Conservation (phyloP, 2,888 invertebrate species). For the Diaprepes abbreviatus region DNA sequence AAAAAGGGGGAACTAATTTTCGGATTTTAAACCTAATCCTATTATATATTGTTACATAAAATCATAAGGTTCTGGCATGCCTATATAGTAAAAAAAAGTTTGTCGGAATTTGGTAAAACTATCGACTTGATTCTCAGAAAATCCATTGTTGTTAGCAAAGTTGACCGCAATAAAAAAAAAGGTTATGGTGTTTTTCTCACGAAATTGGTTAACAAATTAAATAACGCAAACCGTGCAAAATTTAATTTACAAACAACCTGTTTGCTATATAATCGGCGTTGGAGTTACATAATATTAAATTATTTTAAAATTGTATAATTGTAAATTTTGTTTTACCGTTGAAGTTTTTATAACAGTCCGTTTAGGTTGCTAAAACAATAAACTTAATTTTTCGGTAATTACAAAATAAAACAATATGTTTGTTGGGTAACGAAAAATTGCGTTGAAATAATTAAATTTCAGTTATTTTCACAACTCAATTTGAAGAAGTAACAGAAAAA, state of each 20-base stretch:
- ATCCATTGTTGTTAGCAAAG: neutral
- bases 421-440: too few species aligned
- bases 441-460: too few species aligned
- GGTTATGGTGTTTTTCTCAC: conserved; percentile 2
- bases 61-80: too few species aligned
- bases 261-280: neutral
- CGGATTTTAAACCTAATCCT: too few species aligned
- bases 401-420: neutral
- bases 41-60: too few species aligned
- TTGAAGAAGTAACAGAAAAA: too few species aligned
- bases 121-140: neutral
- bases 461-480: too few species aligned
- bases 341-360: neutral
- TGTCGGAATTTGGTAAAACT: too few species aligned
- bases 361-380: neutral
- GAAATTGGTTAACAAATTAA: conserved; percentile 17
- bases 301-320: conserved; percentile 4
- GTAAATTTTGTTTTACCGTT: neutral
- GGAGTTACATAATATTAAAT: neutral
- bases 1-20: too few species aligned
- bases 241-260: conserved; percentile 21
- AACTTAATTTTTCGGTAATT: neutral
- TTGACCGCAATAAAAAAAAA: neutral
- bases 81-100: too few species aligned
- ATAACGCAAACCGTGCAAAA: conserved; percentile 16